These are phyloP conservation scores for Carduelis carduelis DNA, from an alignment of 2,797 vertebrate genomes.

Conservation along the genomic window DNA sequence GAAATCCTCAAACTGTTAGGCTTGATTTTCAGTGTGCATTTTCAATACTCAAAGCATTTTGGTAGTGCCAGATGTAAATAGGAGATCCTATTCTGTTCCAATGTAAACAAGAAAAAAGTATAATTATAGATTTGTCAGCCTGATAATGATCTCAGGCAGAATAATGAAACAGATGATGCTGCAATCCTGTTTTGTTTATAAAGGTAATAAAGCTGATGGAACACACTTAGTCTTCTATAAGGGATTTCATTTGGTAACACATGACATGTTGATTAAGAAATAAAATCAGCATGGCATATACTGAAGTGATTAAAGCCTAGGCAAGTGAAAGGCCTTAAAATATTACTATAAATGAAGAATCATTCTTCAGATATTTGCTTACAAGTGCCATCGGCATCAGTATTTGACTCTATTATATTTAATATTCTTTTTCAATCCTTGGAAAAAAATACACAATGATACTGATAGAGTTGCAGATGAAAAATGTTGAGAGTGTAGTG, in stretches of 20 bases:
- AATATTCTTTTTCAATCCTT: neutral
- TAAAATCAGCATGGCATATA: neutral
- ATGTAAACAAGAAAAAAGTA: neutral
- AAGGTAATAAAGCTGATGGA: slow-evolving; percentile 36
- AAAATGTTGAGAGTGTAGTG: neutral
- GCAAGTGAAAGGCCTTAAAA: slow-evolving; percentile 11
- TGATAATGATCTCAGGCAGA: neutral
- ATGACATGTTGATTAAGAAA: slow-evolving; percentile 17
- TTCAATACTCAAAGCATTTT: neutral
- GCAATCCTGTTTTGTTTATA: neutral
- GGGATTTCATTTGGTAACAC: slow-evolving; percentile 6
- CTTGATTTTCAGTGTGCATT: neutral
- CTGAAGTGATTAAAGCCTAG: slow-evolving; percentile 13
- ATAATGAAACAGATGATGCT: slow-evolving; percentile 9
- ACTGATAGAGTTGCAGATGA: neutral
- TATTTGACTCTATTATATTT: neutral
- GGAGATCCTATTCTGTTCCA: neutral
- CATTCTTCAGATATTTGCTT: neutral
- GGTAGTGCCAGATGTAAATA: neutral
- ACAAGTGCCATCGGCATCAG: neutral
- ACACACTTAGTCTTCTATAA: neutral
- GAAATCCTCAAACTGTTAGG: neutral
- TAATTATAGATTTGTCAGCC: slow-evolving; percentile 5
- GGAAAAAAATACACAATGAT: neutral
- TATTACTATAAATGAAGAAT: neutral